Evolutionary conservation across 2,888 invertebrate species (phyloP).

Genomic region (Acleris laterana): DNA sequence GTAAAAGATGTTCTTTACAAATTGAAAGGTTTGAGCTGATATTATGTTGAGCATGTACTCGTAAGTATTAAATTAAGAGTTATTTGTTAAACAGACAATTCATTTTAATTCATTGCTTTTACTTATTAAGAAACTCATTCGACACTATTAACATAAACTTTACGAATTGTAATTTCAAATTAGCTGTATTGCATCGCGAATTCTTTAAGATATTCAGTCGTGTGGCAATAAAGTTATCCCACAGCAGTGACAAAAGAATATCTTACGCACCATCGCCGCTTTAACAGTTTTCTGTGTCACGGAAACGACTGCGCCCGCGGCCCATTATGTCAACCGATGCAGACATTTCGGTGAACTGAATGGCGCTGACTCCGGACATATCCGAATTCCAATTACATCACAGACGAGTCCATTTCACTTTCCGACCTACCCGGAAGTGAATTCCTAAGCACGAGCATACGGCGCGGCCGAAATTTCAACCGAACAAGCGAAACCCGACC

Average conservation of each 20-base stretch:
- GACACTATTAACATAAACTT: slow-evolving; percentile 16
- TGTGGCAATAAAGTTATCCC: slow-evolving; percentile 51
- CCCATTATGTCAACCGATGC: slow-evolving; percentile 79
- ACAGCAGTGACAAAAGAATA: slow-evolving; percentile 51
- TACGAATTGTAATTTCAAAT: slow-evolving; percentile 54
- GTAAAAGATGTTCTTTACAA: no score
- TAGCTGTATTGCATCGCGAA: slow-evolving; percentile 46
- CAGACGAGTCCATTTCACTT: slow-evolving; percentile 84
- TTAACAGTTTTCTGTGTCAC: slow-evolving; percentile 61
- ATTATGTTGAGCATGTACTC: no score
- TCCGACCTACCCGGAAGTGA: slow-evolving; percentile 84
- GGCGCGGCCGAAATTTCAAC: slow-evolving; percentile 71
- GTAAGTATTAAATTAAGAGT: no score
- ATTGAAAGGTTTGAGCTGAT: no score
- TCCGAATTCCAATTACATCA: slow-evolving; percentile 85
- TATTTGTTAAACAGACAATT: neutral
- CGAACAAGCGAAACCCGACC: slow-evolving; percentile 57
- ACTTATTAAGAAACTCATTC: slow-evolving; percentile 4
- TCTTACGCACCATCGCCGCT: slow-evolving; percentile 62
- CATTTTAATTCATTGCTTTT: neutral
- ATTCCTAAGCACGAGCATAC: slow-evolving; percentile 84
- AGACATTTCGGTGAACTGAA: slow-evolving; percentile 81
- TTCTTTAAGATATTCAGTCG: slow-evolving; percentile 44
- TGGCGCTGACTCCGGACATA: slow-evolving; percentile 82
- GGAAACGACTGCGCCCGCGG: slow-evolving; percentile 61